Conservation (phyloP, 1,140 invertebrate genomes). For the Neodiprion fabricii region DNA sequence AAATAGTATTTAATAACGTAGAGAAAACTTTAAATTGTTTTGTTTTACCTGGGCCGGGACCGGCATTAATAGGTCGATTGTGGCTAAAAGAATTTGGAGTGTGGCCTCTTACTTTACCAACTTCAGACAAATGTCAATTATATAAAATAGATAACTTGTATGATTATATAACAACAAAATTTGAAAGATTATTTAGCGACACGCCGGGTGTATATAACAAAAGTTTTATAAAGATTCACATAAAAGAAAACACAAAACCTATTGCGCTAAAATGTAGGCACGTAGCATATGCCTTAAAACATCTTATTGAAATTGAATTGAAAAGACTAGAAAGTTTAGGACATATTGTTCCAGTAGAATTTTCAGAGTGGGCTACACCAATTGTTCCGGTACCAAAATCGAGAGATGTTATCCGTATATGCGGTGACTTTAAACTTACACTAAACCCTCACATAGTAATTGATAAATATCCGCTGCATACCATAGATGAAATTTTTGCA, state of each 20-base stretch:
- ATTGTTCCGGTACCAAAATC: slow-evolving; percentile 45
- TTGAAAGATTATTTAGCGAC: not conserved
- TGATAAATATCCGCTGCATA: not conserved
- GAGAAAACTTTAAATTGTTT: not conserved
- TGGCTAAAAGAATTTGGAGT: not conserved
- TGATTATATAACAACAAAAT: slow-evolving; percentile 10
- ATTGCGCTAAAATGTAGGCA: slow-evolving; percentile 16
- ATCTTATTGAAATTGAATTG: slow-evolving; percentile 38
- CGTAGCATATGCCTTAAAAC: slow-evolving; percentile 15
- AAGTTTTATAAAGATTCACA: slow-evolving; percentile 12
- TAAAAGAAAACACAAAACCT: slow-evolving; percentile 16
- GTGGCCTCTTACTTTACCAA: not conserved
- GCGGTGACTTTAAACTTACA: not conserved
- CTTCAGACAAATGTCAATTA: not conserved
- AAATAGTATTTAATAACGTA: not conserved
- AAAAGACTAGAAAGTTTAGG: slow-evolving; percentile 37
- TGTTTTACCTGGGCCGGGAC: not conserved
- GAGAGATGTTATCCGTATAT: not conserved
- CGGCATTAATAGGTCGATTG: not conserved
- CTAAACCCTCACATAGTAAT: not conserved
- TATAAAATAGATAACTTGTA: slow-evolving; percentile 9
- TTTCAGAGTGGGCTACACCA: slow-evolving; percentile 52
- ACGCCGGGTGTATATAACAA: slow-evolving; percentile 11
- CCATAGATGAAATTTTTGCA: slow-evolving; percentile 10
- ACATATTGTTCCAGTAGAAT: slow-evolving; percentile 45